These are phyloP conservation scores for Cryptocheilus praepositus DNA, from an alignment of 2,888 invertebrate species.

Conservation along the genomic window DNA sequence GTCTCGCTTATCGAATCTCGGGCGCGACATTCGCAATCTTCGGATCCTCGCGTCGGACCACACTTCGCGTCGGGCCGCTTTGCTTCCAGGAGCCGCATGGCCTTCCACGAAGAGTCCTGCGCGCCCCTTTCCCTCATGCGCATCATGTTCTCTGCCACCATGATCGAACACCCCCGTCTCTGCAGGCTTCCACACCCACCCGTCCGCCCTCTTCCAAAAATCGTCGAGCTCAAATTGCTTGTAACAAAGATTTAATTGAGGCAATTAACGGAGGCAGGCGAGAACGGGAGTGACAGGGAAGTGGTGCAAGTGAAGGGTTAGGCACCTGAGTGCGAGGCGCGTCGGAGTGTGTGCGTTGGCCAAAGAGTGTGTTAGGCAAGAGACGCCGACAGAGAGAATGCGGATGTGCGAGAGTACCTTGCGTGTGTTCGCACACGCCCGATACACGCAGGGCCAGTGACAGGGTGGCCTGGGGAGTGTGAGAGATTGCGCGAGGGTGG, in stretches of 20 bases:
- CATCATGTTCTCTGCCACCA: not conserved
- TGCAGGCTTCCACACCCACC: not conserved
- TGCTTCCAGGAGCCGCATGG: constrained; percentile 8
- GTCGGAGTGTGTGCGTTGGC: constrained; percentile 14
- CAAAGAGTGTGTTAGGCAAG: too few species aligned
- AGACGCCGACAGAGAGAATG: constrained; percentile 13
- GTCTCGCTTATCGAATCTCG: not conserved
- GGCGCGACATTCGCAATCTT: not conserved
- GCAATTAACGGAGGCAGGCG: constrained; percentile 58
- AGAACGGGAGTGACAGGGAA: constrained; percentile 18
- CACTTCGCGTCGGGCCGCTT: too few species aligned
- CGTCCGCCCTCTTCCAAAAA: constrained; percentile 31
- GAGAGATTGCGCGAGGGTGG: constrained; percentile 35
- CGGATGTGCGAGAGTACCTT: constrained; percentile 5
- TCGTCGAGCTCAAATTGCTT: constrained; percentile 59
- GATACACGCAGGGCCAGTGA: constrained; percentile 24
- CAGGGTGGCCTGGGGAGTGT: constrained; percentile 24
- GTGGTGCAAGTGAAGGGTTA: constrained; percentile 26
- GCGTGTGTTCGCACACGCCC: constrained; percentile 15
- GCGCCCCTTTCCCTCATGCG: not conserved
- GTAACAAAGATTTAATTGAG: constrained; percentile 63
- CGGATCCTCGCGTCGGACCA: not conserved
- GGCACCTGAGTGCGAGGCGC: constrained; percentile 11
- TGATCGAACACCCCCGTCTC: not conserved
- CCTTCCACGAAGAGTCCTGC: constrained; percentile 5